Percentiles rank a stretch among this genome's conserved stretches.
Evolutionary conservation across 2,888 invertebrate genomes (phyloP).

Genomic region (Gastracanthus pulcherrimus): DNA sequence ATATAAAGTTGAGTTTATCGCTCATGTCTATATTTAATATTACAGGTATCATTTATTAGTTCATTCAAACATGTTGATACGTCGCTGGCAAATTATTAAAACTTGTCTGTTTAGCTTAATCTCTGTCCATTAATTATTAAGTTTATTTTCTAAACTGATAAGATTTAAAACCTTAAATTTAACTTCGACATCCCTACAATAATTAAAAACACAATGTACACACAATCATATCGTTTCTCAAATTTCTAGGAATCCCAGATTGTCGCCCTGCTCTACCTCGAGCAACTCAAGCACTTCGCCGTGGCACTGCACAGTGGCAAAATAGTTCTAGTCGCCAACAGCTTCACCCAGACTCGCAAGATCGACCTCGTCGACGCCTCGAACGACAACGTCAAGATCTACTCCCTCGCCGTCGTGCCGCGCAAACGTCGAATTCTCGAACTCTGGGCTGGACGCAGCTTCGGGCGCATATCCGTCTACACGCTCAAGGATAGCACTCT

Average conservation of each 20-base stretch:
- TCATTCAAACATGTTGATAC: no score
- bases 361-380: constrained; percentile 66
- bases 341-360: constrained; percentile 73
- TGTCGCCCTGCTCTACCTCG: constrained; percentile 84
- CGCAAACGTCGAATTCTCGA: constrained; percentile 79
- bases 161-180: no score
- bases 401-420: constrained; percentile 72
- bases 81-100: no score
- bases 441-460: constrained; percentile 93
- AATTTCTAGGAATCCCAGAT: constrained; percentile 81
- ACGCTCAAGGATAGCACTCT: constrained; percentile 80
- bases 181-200: no score
- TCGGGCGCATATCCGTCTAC: constrained; percentile 89
- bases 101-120: no score
- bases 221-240: no score
- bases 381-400: constrained; percentile 70
- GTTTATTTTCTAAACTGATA: no score
- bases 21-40: no score
- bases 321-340: constrained; percentile 74
- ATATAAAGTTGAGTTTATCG: no score
- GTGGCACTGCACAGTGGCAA: constrained; percentile 89
- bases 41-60: no score
- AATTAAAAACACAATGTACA: no score
- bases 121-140: no score
- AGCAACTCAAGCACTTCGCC: constrained; percentile 86